Evolutionary conservation across 1,140 invertebrate genomes (phyloP).

Genomic region (Carposina sasakii): DNA sequence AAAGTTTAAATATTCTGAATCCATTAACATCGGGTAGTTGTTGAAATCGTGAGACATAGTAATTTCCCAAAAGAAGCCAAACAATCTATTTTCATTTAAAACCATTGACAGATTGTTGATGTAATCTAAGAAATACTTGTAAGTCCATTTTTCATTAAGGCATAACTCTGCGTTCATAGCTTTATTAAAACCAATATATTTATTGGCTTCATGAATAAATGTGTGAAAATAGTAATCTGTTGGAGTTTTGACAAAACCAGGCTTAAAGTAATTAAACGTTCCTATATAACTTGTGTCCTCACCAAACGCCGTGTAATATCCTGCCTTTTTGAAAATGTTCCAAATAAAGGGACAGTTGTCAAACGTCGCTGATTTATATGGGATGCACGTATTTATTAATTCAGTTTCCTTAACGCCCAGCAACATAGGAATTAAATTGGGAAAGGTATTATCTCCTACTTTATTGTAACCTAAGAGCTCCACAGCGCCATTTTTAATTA

Average conservation of each 20-base stretch:
- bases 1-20: slow-evolving; percentile 70
- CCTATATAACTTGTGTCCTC: slow-evolving; percentile 75
- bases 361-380: background rate
- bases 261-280: background rate
- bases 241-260: slow-evolving; percentile 69
- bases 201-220: slow-evolving; percentile 76
- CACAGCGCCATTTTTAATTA: slow-evolving; percentile 10
- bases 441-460: slow-evolving; percentile 84
- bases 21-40: slow-evolving; percentile 78
- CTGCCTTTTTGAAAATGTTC: slow-evolving; percentile 79
- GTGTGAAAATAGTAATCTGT: slow-evolving; percentile 86
- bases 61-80: slow-evolving; percentile 83
- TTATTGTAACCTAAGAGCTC: slow-evolving; percentile 84
- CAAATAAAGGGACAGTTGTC: slow-evolving; percentile 80
- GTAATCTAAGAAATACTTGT: slow-evolving; percentile 71
- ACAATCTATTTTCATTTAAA: slow-evolving; percentile 68
- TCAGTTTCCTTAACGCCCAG: slow-evolving; percentile 75
- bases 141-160: slow-evolving; percentile 68
- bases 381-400: background rate
- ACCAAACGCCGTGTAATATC: slow-evolving; percentile 82
- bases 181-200: no score
- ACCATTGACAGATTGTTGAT: slow-evolving; percentile 69
- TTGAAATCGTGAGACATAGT: slow-evolving; percentile 81
- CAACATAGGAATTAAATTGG: slow-evolving; percentile 81
- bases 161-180: no score